These are phyloP conservation scores for Amphiprion clarkii DNA, from an alignment of 2,797 vertebrate genomes.

Conservation along the genomic window DNA sequence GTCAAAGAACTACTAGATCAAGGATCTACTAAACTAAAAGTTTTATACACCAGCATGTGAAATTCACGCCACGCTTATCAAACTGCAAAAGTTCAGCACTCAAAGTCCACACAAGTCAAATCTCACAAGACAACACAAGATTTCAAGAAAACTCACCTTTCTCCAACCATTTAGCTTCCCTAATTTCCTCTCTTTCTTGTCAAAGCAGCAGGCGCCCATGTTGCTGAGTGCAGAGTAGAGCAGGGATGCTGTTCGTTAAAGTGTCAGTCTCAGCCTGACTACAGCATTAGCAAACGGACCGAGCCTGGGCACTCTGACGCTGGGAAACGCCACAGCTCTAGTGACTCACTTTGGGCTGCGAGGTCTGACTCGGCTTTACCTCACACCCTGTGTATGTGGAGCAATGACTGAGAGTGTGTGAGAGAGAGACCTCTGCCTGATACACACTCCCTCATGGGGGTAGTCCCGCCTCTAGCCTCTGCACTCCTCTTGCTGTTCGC, in stretches of 20 bases:
- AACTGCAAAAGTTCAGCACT: conserved; percentile 2
- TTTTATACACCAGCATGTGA: background rate
- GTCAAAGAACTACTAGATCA: background rate
- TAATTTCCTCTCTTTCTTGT: conserved; percentile 86
- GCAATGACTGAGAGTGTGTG: conserved; percentile 48
- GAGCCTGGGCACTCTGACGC: conserved; percentile 68
- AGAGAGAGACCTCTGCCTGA: conserved; percentile 45
- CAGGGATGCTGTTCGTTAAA: conserved; percentile 62
- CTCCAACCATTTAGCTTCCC: conserved; percentile 85
- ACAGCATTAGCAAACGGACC: conserved; percentile 66
- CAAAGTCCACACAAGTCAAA: background rate
- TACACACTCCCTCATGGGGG: conserved; percentile 70
- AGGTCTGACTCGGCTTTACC: conserved; percentile 77
- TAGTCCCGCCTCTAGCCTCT: conserved; percentile 71
- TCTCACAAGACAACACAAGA: background rate
- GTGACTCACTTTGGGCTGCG: conserved; percentile 71
- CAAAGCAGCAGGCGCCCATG: conserved; percentile 88
- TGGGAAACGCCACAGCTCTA: conserved; percentile 70
- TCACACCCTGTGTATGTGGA: conserved; percentile 66
- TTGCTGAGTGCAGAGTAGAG: conserved; percentile 67
- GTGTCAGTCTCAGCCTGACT: conserved; percentile 71
- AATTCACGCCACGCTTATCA: conserved; percentile 6
- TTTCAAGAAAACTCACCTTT: conserved; percentile 78
- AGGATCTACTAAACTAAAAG: background rate
- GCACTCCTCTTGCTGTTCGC: conserved; percentile 19